phyloP scores from a whole-genome alignment of 1,140 invertebrate genomes.

The Notospermus geniculatus region DNA sequence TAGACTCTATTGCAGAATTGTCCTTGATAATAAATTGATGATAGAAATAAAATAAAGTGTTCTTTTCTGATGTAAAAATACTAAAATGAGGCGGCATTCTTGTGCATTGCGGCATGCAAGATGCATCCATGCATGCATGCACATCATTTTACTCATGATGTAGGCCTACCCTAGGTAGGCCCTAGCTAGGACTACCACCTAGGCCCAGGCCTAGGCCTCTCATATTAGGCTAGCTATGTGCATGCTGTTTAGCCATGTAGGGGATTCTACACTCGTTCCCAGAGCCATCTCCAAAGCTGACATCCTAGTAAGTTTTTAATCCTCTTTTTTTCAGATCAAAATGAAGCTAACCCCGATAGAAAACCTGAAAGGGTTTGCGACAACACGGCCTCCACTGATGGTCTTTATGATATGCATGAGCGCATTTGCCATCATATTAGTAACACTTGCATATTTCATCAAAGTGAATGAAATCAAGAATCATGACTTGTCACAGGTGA shows the following conservation, averaged over 20 bases:
- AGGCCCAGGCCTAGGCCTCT: neutral
- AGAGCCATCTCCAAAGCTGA: neutral
- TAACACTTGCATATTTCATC: constrained; percentile 52
- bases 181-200: too few relatives aligned
- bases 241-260: too few relatives aligned
- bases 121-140: neutral
- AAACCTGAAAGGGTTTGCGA: constrained; percentile 49
- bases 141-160: neutral
- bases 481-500: constrained; percentile 52
- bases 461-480: constrained; percentile 49
- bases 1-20: too few relatives aligned
- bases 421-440: constrained; percentile 50
- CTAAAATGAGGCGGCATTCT: too few relatives aligned
- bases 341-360: constrained; percentile 30
- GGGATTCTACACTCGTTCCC: too few relatives aligned
- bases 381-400: constrained; percentile 50
- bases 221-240: neutral
- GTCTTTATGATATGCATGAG: constrained; percentile 55
- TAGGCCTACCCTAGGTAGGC: too few relatives aligned
- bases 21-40: too few relatives aligned
- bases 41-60: too few relatives aligned
- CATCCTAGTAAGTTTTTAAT: constrained; percentile 5
- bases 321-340: constrained; percentile 24
- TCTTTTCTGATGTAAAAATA: too few relatives aligned
- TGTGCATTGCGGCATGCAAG: too few relatives aligned